Evolutionary conservation across 2,888 invertebrate genomes (phyloP), one percentile per base, ranked within the genome.

Genomic region (Melinopterus prodromus): DNA sequence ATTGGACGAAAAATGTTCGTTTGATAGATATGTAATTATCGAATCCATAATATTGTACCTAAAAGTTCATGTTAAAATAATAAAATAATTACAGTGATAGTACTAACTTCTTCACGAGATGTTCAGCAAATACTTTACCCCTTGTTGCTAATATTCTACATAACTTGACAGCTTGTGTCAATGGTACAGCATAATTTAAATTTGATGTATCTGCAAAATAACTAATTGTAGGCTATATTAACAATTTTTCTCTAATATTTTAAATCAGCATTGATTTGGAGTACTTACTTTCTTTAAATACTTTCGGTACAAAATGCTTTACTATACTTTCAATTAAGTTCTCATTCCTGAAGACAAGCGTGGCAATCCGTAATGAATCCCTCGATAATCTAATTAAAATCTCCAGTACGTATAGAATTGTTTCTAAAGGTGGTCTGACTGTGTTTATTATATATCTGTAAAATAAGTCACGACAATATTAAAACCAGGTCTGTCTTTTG

Each of bases 381-480:
- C 97, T 92, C 0, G 93, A 92, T 70, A 98, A 88, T 82, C 97
- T 92, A 77, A 93, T 95, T 75, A 98, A 90, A 83, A 98, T 93
- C 89, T 96, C 95, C 76, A 98, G 87, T 77, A 94, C 93, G 82
- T 94, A 94, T 15, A 93, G 92, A 0, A 96, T 93, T 80, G 94
- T 94, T 85, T 93, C 83, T 53, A 94, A 93, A 80, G 93, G 91
- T 0, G 96, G 96, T 84, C 91, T 92, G 16, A 95, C 89, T 71
- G 91, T 91, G 80, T 92, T 93, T 80, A 98, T 89, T 83, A 98
- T 93, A 84, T 97, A 98, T 83, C 94, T 95, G 80, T 88, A 87
- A 87, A 82, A 79, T 71, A 72, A 70, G 12, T 12, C 16, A n/a
- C 38, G 16, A 26, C 26, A 3, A 26, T 26, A 26, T 26, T 26